Conservation (phyloP, 2,888 invertebrate species). For the Pseudoips prasinana region DNA sequence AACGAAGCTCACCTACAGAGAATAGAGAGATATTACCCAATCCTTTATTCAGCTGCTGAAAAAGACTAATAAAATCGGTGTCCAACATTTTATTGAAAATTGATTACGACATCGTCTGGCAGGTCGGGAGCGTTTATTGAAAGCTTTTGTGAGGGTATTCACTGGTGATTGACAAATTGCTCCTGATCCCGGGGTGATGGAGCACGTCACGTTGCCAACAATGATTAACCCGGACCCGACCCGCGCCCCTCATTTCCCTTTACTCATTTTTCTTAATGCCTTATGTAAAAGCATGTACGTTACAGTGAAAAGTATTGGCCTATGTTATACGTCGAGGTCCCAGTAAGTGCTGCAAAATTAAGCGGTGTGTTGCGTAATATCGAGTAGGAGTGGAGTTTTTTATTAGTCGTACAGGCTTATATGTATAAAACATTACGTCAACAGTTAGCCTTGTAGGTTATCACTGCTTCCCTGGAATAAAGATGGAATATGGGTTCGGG, state of each 20-base stretch:
- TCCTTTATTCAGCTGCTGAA: conserved; percentile 10
- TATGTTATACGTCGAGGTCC: too few relatives aligned
- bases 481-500: too few relatives aligned
- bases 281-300: neutral
- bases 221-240: conserved; percentile 50
- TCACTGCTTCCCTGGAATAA: too few relatives aligned
- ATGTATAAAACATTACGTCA: too few relatives aligned
- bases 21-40: too few relatives aligned
- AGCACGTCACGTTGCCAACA: conserved; percentile 50
- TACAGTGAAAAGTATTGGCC: too few relatives aligned
- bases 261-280: conserved; percentile 21
- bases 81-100: conserved; percentile 45
- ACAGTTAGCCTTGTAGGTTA: too few relatives aligned
- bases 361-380: too few relatives aligned
- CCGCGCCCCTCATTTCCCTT: conserved; percentile 23
- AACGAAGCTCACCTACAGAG: too few relatives aligned
- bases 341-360: too few relatives aligned
- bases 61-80: conserved; percentile 38
- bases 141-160: conserved; percentile 55
- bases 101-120: conserved; percentile 34
- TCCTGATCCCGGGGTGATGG: conserved; percentile 55
- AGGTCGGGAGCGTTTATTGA: conserved; percentile 49
- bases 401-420: too few relatives aligned
- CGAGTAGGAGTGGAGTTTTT: too few relatives aligned
- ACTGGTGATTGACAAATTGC: conserved; percentile 73